Base-by-base conservation (phyloP, 2,113 vertebrate genomes). In the Corythoichthys haematopterus region DNA sequence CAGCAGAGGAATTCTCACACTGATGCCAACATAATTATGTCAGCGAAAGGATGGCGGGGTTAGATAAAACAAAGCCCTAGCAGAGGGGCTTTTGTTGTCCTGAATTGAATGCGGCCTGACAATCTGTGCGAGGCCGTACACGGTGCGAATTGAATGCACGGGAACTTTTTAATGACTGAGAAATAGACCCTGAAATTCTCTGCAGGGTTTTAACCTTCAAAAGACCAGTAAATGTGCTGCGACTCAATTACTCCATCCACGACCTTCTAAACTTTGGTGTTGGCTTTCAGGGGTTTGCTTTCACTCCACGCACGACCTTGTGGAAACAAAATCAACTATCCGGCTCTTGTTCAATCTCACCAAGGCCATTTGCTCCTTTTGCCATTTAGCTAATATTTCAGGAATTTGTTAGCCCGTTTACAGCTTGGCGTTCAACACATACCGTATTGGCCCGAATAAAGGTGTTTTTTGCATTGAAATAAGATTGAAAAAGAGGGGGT, bases 41-140 rank as follows among this genome's bases (percentile, higher is more conserved):
- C 70, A 76, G 66, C 72, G 81, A 84, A 84, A 71, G 75, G 76
- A 77, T 56, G 70, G 76, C 46, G 72, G 28, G 70, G 77, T 78
- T 82, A 69, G 66, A 83, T 80, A 76, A 82, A 62, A 47, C n/a
- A 81, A 73, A 59, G 61, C 77, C 72, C 78, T 69, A 75, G 71
- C 80, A 75, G 70, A 79, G 70, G 77, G 66, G 72, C 78, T 76
- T 82, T 84, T 80, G 78, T 83, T 84, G 72, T 82, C 58, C 76
- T 78, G 71, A 85, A 74, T 63, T 65, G 85, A 83, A 87, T 84
- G 63, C 79, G 75, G 68, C 58, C 75, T 85, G 81, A 85, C 85
- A 85, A 68, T 81, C 69, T 80, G 72, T 72, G 72, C 80, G 55
- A 70, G 28, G 57, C 68, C 40, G 35, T 64, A 74, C 74, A 68